Percentiles rank a stretch among this genome's conserved stretches.
These are phyloP conservation scores for Germaria angustata DNA, from an alignment of 2,888 invertebrate genomes.

Conservation along the genomic window DNA sequence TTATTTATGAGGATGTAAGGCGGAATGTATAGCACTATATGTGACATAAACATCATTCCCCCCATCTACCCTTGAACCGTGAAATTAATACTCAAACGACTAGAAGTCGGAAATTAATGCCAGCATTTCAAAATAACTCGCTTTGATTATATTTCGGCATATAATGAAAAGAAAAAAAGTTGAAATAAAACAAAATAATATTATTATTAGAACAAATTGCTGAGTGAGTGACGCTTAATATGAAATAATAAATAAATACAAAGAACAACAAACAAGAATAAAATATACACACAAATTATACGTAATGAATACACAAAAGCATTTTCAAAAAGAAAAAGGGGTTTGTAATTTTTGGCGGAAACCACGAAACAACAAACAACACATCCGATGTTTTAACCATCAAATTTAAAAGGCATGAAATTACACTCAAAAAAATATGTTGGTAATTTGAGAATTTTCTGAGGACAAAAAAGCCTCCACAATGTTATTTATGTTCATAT, in stretches of 20 bases:
- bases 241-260: constrained; percentile 30
- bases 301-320: not conserved
- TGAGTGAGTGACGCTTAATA: constrained; percentile 61
- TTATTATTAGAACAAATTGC: constrained; percentile 51
- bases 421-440: too few species aligned
- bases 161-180: not conserved
- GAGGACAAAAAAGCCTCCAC: too few species aligned
- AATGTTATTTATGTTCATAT: too few species aligned
- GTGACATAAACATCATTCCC: not conserved
- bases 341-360: not conserved
- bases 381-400: not conserved
- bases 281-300: not conserved
- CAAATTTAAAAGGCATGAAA: too few species aligned
- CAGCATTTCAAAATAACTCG: not conserved
- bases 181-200: constrained; percentile 9
- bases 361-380: constrained; percentile 3
- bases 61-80: not conserved
- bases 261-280: not conserved
- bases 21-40: too few species aligned
- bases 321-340: not conserved
- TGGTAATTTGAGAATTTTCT: too few species aligned
- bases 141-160: not conserved
- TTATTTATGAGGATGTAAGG: too few species aligned
- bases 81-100: not conserved
- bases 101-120: not conserved